A percentile compares a stretch with the other conserved stretches of the same genome.
Evolutionary conservation across 2,888 invertebrate species (phyloP).

Genomic region (Trissoscelio sp.): DNA sequence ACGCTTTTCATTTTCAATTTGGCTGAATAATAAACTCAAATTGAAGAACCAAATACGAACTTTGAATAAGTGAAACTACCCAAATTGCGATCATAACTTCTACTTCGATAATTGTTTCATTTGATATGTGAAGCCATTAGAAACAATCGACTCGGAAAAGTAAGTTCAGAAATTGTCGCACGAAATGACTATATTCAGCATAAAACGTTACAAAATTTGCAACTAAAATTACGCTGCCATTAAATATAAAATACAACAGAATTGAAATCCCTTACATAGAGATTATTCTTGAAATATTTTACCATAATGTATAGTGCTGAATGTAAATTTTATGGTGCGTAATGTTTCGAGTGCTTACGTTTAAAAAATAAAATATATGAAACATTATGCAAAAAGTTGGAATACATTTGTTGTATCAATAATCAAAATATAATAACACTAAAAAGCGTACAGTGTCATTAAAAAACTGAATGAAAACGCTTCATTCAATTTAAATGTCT

Average conservation of each 20-base stretch:
- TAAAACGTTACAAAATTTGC: conserved; percentile 8
- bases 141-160: conserved; percentile 14
- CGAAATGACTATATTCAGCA: conserved; percentile 7
- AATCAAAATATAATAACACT: no score
- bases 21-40: not conserved
- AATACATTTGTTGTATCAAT: no score
- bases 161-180: conserved; percentile 2
- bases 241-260: conserved; percentile 2
- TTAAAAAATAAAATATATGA: no score
- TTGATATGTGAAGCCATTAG: conserved; percentile 15
- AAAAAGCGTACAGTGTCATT: no score
- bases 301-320: not conserved
- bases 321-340: not conserved
- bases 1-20: no score
- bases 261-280: not conserved
- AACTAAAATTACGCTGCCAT: not conserved
- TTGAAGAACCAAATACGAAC: not conserved
- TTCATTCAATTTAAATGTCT: no score
- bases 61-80: conserved; percentile 7
- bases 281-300: no score
- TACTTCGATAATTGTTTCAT: conserved; percentile 12
- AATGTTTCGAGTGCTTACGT: no score
- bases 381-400: no score
- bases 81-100: conserved; percentile 7
- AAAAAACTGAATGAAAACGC: no score